These are phyloP conservation scores for Pachydiplax longipennis DNA, from an alignment of 2,888 invertebrate genomes.

Conservation along the genomic window DNA sequence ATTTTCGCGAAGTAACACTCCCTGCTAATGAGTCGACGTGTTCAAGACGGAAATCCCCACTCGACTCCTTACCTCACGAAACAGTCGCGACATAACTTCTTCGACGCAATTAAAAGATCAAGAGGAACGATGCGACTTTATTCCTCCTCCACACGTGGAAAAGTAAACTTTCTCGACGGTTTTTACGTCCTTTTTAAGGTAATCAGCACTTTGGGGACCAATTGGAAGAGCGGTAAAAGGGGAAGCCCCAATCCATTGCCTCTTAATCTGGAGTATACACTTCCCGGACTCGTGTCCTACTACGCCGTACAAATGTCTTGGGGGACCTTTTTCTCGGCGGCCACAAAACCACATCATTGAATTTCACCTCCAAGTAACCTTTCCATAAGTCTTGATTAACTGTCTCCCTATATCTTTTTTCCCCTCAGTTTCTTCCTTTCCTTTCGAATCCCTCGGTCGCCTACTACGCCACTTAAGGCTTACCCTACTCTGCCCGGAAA, in stretches of 20 bases:
- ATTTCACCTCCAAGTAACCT: constrained; percentile 41
- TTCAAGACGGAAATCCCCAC: not conserved
- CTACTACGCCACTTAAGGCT: not conserved
- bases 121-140: not conserved
- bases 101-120: not conserved
- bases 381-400: constrained; percentile 44
- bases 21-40: not conserved
- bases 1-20: not conserved
- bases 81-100: not conserved
- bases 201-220: not conserved
- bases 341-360: constrained; percentile 40
- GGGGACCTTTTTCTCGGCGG: not conserved
- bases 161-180: not conserved
- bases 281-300: not conserved
- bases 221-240: not conserved
- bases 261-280: constrained; percentile 17
- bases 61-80: not conserved
- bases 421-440: not conserved
- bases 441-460: not conserved
- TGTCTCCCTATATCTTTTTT: not conserved
- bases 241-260: not conserved
- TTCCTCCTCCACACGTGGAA: not conserved
- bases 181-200: not conserved
- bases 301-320: not conserved
- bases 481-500: not conserved